Evolutionary conservation across 2,797 vertebrate species (phyloP).

Genomic region (Acomys russatus): DNA sequence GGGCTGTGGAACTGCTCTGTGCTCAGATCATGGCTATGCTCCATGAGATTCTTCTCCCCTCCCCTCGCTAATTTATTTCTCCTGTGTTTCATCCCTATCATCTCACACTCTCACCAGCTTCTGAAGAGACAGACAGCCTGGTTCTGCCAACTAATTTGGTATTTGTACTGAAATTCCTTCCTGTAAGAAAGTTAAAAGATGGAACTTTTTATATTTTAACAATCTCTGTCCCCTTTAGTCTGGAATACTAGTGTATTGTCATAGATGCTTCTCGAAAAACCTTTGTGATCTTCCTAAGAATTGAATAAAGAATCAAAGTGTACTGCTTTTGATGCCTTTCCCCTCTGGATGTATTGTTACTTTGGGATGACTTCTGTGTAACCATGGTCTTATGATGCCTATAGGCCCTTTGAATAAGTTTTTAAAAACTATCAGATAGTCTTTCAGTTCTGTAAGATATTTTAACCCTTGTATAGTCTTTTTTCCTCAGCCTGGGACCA

Average conservation of each 20-base stretch:
- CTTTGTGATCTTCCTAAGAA: constrained; percentile 50
- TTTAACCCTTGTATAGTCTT: constrained; percentile 46
- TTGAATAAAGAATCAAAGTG: constrained; percentile 42
- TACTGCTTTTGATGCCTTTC: background rate
- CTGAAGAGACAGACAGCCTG: background rate
- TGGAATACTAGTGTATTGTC: background rate
- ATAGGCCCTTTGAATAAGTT: background rate
- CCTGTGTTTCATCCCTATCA: background rate
- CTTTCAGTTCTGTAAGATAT: background rate
- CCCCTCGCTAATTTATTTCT: background rate
- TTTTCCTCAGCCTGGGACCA: background rate
- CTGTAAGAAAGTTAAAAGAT: constrained; percentile 5
- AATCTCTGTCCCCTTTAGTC: background rate
- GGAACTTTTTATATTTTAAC: constrained; percentile 15
- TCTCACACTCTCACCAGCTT: background rate
- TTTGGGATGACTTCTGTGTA: background rate
- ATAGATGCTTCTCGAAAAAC: constrained; percentile 7
- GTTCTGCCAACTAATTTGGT: background rate
- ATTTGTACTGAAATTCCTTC: background rate
- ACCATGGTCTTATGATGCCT: background rate
- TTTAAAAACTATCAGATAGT: background rate
- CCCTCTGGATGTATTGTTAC: background rate
- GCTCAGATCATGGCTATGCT: background rate
- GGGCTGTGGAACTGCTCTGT: background rate
- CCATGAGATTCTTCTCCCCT: background rate